Conservation (phyloP, 2,797 vertebrate genomes). For the Chelmon rostratus region DNA sequence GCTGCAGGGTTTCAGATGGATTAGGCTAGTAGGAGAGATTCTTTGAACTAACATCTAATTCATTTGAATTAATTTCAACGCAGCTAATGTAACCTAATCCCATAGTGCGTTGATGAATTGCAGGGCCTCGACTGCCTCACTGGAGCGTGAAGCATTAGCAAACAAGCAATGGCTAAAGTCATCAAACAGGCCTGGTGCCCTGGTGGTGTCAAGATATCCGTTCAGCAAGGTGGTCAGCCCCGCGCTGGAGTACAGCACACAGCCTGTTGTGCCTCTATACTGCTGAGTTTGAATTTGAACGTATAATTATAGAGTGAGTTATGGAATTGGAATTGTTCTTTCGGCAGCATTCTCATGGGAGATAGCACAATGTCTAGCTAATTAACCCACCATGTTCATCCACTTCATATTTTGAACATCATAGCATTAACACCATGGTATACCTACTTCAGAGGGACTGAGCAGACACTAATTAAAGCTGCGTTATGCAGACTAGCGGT, state of each 20-base stretch:
- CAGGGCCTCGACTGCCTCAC: neutral
- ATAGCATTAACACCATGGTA: neutral
- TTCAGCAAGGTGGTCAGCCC: neutral
- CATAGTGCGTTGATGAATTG: neutral
- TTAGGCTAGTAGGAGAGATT: neutral
- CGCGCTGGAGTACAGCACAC: neutral
- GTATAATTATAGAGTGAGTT: neutral
- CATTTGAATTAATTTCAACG: neutral
- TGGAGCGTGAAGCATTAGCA: neutral
- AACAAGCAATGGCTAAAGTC: neutral
- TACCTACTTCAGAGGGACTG: neutral
- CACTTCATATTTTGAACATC: conserved; percentile 5
- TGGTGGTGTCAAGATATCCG: neutral
- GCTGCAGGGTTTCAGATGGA: neutral
- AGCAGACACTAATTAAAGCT: conserved; percentile 11
- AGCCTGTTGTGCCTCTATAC: too few species aligned
- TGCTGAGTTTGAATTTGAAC: neutral
- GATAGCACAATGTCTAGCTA: conserved; percentile 22
- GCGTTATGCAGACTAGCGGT: neutral
- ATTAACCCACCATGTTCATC: conserved; percentile 28
- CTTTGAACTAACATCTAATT: neutral
- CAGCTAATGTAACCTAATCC: neutral
- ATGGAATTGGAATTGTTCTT: neutral
- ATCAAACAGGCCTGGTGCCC: neutral
- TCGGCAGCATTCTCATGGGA: conserved; percentile 5